Evolutionary conservation across 1,140 invertebrate species (phyloP).

Genomic region (Pogonognathellus flavescens): DNA sequence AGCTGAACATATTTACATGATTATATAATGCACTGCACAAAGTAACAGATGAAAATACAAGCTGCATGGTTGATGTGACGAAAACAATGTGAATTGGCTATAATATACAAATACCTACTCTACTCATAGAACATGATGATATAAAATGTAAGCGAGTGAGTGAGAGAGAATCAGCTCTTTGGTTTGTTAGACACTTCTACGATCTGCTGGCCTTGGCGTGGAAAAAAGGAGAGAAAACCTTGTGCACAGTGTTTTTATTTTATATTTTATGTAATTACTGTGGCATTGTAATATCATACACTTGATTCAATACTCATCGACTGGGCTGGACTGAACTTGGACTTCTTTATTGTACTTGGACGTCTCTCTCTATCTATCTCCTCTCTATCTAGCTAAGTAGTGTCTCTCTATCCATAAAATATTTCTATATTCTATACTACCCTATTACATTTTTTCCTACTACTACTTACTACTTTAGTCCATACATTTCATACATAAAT

Average conservation of each 20-base stretch:
- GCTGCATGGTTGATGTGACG: not conserved
- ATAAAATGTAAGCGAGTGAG: not conserved
- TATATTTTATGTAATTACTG: conserved; percentile 30
- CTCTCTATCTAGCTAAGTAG: not conserved
- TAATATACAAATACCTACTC: not conserved
- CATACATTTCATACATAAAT: too few species aligned
- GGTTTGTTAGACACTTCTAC: not conserved
- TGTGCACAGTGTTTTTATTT: conserved; percentile 47
- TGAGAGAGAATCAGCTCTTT: not conserved
- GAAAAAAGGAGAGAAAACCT: conserved; percentile 21
- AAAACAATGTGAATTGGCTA: not conserved
- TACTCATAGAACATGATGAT: not conserved
- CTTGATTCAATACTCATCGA: conserved; percentile 11
- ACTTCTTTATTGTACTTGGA: conserved; percentile 29
- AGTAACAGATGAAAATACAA: too few species aligned
- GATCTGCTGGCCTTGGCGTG: conserved; percentile 34
- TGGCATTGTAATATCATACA: conserved; percentile 37
- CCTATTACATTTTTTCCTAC: not conserved
- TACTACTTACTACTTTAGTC: not conserved
- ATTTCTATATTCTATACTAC: not conserved
- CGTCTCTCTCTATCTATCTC: not conserved
- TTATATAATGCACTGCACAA: too few species aligned
- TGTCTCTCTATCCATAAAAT: not conserved
- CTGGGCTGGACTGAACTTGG: conserved; percentile 36
- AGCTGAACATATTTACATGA: too few species aligned